Evolutionary conservation across 2,797 vertebrate genomes (phyloP).

Genomic region (Malacoctenus gilli): DNA sequence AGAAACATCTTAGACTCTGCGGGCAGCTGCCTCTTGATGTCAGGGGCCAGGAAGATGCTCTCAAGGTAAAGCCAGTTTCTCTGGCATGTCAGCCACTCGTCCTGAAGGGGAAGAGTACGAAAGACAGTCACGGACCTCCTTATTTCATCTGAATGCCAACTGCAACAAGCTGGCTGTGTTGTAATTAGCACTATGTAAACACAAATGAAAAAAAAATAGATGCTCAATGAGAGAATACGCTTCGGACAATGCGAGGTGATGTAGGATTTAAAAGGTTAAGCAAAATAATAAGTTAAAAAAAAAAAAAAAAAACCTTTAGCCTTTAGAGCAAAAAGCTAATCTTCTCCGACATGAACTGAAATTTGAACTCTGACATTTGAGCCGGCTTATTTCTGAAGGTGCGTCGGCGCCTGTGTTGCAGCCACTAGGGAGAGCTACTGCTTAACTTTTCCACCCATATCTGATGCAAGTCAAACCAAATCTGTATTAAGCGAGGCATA

Average conservation of each 20-base stretch:
- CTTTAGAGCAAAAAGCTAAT: too few relatives aligned
- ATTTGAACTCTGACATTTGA: neutral
- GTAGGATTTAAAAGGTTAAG: neutral
- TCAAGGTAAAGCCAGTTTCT: constrained; percentile 89
- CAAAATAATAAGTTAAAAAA: neutral
- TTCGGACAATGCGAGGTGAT: neutral
- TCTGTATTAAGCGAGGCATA: constrained; percentile 15
- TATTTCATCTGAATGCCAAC: too few relatives aligned
- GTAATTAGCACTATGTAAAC: too few relatives aligned
- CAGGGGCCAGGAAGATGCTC: constrained; percentile 87
- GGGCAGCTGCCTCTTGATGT: constrained; percentile 86
- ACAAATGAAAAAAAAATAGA: neutral
- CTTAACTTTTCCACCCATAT: constrained; percentile 26
- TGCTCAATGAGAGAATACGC: neutral
- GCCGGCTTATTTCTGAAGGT: constrained; percentile 4
- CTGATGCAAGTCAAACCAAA: constrained; percentile 9
- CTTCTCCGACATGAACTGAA: neutral
- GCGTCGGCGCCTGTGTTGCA: constrained; percentile 11
- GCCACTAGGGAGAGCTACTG: constrained; percentile 54
- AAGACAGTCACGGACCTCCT: too few relatives aligned
- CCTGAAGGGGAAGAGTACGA: constrained; percentile 71
- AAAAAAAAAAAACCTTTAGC: neutral
- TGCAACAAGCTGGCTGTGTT: too few relatives aligned
- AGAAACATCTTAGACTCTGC: constrained; percentile 88
- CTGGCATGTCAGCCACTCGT: constrained; percentile 87